These are phyloP conservation scores for Pomacea maculata DNA, from an alignment of 1,140 invertebrate species.

Conservation along the genomic window DNA sequence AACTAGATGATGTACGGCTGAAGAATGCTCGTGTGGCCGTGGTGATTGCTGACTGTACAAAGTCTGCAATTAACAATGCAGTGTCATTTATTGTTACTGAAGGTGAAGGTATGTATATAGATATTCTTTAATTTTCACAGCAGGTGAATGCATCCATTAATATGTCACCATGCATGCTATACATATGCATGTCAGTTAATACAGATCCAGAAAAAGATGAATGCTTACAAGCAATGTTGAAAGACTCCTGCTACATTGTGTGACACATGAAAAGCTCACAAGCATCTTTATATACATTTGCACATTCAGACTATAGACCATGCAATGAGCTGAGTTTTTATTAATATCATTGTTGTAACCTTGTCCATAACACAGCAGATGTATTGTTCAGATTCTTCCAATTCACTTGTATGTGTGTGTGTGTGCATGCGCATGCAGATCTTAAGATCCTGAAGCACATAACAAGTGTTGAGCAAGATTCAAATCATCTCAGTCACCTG, in stretches of 20 bases:
- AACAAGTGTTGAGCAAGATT: constrained; percentile 37
- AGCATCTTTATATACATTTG: too few species aligned
- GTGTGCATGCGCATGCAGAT: constrained; percentile 34
- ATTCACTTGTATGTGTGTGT: too few species aligned
- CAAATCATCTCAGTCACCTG: constrained; percentile 34
- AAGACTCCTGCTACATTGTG: too few species aligned
- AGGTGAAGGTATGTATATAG: constrained; percentile 53
- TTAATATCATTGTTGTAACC: neutral
- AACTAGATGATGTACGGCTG: constrained; percentile 46
- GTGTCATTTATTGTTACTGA: constrained; percentile 60
- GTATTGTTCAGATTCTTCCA: neutral
- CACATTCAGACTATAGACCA: too few species aligned
- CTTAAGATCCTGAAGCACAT: constrained; percentile 49
- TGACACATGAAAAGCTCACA: too few species aligned
- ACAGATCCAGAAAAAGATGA: too few species aligned
- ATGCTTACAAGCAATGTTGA: too few species aligned
- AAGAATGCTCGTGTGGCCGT: constrained; percentile 51
- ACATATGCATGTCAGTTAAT: too few species aligned
- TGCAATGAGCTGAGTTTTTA: too few species aligned
- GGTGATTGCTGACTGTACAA: constrained; percentile 54
- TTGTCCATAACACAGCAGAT: neutral
- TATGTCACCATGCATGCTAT: too few species aligned
- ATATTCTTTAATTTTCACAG: too few species aligned
- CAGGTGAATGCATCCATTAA: too few species aligned
- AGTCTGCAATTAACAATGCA: constrained; percentile 54